Base-by-base conservation (phyloP, 2,113 vertebrate species). In the Himantopus leucocephalus region DNA sequence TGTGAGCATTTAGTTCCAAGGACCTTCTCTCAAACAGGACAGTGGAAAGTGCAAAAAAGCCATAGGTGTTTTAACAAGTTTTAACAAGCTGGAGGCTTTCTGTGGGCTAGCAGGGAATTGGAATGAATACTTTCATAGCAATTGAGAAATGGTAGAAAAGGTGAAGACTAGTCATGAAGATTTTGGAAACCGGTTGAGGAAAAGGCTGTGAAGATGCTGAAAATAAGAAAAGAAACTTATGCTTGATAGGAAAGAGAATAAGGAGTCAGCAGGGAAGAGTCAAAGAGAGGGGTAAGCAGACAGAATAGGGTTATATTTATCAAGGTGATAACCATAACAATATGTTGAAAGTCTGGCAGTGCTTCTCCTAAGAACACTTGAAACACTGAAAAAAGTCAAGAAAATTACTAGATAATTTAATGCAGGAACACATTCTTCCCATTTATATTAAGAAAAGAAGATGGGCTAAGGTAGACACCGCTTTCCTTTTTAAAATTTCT, bases 301-400 rank as follows among this genome's bases (percentile, higher is more conserved):
- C 76, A 91, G 91, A 86, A 81, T 29, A 14, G 43, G 64, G 76
- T 92, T 94, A 81, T 91, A 94, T 94, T 94, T 94, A 62, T 91
- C 92, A 86, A 89, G 94, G 91, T 94, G 88, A 89, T 64, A 96
- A 92, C 94, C 93, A 64, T 87, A 95, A 91, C 93, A 93, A 78
- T 89, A 94, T 95, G 94, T 19, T 87, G 80, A 29, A 53, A 87
- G 73, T 89, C 96, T 94, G 70, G 63, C 70, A 67, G 47, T 23
- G 52, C 82, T 86, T 84, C 79, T 88, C 88, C 47, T 23, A 59
- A 86, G 68, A 94, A 53, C 86, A 71, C 75, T 86, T 70, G 64
- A 84, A 88, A 74, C 53, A 14, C 20, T 78, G 96, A 52, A 91
- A 52, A 48, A 86, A 87, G 91, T 82, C 82, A 95, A 72, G 92